A percentile compares a stretch with the other conserved stretches of the same genome.
Conservation (phyloP, 2,113 vertebrate genomes). For the Papio anubis region DNA sequence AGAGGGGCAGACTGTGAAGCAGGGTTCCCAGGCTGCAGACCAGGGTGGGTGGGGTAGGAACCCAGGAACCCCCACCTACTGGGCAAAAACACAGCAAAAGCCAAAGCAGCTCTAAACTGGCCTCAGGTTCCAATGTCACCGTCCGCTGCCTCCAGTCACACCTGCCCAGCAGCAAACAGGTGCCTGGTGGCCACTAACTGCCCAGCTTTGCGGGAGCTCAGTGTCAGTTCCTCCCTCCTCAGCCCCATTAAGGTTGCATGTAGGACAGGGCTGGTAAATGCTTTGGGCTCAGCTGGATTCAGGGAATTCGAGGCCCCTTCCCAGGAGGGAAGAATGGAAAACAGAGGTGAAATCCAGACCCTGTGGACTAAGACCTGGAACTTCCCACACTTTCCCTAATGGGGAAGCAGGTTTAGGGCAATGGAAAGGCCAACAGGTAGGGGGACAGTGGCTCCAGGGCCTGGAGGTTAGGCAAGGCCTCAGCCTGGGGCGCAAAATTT, state of each 20-base stretch:
- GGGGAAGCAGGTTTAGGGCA: constrained; percentile 65
- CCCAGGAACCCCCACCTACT: background rate
- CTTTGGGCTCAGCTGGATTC: background rate
- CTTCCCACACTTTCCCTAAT: constrained; percentile 59
- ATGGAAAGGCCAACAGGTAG: constrained; percentile 70
- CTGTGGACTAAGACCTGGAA: constrained; percentile 70
- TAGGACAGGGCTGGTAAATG: background rate
- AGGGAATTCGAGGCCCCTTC: constrained; percentile 36
- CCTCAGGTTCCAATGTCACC: background rate
- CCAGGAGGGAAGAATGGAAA: constrained; percentile 70
- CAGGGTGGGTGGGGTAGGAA: background rate
- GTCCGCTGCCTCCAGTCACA: background rate
- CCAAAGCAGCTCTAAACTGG: background rate
- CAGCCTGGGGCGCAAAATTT: background rate
- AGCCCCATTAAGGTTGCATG: background rate
- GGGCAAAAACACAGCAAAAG: background rate
- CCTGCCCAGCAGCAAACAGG: background rate
- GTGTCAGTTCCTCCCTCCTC: background rate
- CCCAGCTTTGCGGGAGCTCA: background rate
- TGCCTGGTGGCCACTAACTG: background rate
- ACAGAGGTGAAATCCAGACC: constrained; percentile 77
- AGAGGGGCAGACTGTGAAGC: background rate
- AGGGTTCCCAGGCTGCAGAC: background rate
- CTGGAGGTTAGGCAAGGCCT: background rate
- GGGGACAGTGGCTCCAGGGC: constrained; percentile 15